Evolutionary conservation across 2,113 vertebrate genomes (phyloP), one percentile per base, ranked within the genome.

Genomic region (Kryptolebias marmoratus): DNA sequence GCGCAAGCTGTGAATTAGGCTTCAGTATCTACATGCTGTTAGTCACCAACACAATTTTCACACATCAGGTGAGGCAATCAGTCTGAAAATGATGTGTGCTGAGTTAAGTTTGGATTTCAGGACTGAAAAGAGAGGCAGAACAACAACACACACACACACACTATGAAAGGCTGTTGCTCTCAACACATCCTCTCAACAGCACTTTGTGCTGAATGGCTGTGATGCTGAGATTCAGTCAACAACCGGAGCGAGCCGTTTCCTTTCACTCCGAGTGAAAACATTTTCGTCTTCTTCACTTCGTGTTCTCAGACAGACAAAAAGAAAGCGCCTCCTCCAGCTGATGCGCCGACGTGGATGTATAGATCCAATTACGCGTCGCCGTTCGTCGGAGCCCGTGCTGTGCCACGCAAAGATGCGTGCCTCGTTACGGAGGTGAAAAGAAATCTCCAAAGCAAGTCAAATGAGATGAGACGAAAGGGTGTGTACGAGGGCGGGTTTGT

Each of bases 31-130:
- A 13, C 50, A 12, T 59, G 42, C 62, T 5, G 52, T 72, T 64
- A 50, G 70, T 50, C 69, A 65, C 69, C 83, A 53, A 18, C 36
- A 55, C 65, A 45, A 42, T 71, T 83, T 79, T 77, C 69, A 66
- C 80, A 81, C 70, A 65, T 84, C 77, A 75, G 67, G 71, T 73
- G 76, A 84, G 45, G 49, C 74, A 68, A 48, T 80, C 70, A 63
- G 67, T 66, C 45, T 30, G 60, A 81, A 84, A 79, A 73, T 55
- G 55, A 79, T 79, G 82, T 71, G 47, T 62, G 67, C 76, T 66
- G 68, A 69, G 60, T 62, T 45, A 31, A 44, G 54, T 81, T 68
- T 75, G 66, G 53, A 48, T 75, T 74, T 60, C 67, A 72, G 64
- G 67, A 9, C 31, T 67, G 60, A 66, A 73, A 78, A 30, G 27